Evolutionary conservation across 1,140 invertebrate species (phyloP), one percentile per base, ranked within the genome.

Genomic region (Anagrus nilaparvatae): DNA sequence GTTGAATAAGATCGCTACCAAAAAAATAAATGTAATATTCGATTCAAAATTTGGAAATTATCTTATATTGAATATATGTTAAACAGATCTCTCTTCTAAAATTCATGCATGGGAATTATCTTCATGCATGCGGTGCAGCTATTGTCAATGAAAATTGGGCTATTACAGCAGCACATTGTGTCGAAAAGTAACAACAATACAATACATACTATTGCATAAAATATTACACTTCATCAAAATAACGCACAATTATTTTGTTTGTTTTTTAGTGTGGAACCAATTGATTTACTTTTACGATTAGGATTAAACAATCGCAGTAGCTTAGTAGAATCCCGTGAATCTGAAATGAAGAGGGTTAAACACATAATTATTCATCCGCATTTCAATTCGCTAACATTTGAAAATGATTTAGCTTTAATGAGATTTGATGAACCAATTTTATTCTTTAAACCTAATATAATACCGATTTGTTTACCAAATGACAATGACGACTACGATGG

Each of bases 81-180:
- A n/a, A n/a, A n/a, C 76, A 91, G 77, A 87, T 91, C 49, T 91
- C 87, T 2, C 67, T 93, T 49, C 70, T 87, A 41, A 87, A 91
- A 66, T 91, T 86, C 82, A 75, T 84, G 55, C 85, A 83, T n/a
- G 85, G 81, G 18, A 87, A 82, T 10, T 91, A 91, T 61, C 69
- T 93, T 5, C 90, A 96, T 68, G 95, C 93, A 67, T 97, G 93
- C 58, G 93, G 94, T 0, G 91, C 90, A 1, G 90, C 92, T 1
- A 72, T 97, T 19, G 63, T 97, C 18, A 95, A 90, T 60, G 87
- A 95, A 67, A 89, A 93, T 66, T 97, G 93, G 92, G 89, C 93
- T 1, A 90, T 97, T 40, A 96, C 90, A 16, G 93, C 94, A 2
- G 93, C 93, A 37, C 93, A 97, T 64, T 97, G 93, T 60, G 91